Percentiles rank a stretch among this genome's conserved stretches.
These are phyloP conservation scores for Pachyrhynchus sulphureomaculatus DNA, from an alignment of 1,140 invertebrate genomes.

Conservation along the genomic window DNA sequence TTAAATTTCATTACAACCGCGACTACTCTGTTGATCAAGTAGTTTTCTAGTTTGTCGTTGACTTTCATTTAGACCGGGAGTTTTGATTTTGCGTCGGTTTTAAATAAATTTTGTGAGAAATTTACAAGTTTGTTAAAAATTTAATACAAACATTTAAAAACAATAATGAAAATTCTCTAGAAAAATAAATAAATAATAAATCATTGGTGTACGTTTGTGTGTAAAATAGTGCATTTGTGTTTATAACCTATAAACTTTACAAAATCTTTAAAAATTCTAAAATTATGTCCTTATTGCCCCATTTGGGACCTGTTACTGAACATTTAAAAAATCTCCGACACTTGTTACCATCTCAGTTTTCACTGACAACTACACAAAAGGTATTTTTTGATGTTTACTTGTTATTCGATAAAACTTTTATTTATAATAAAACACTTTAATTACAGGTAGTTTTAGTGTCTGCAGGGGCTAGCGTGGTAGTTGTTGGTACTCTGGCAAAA, in stretches of 20 bases:
- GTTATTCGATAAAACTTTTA: neutral
- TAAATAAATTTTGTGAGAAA: constrained; percentile 2
- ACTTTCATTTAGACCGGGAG: constrained; percentile 34
- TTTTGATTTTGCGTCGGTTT: constrained; percentile 37
- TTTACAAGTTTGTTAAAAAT: neutral
- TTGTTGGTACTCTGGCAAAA: constrained; percentile 62
- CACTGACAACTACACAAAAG: constrained; percentile 48
- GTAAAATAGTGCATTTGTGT: neutral
- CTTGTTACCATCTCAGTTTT: constrained; percentile 38
- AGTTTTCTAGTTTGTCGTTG: constrained; percentile 24
- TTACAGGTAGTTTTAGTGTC: constrained; percentile 54
- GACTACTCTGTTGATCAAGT: neutral
- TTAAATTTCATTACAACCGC: too few relatives aligned
- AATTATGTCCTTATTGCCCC: constrained; percentile 46
- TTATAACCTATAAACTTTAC: constrained; percentile 9
- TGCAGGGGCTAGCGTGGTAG: constrained; percentile 57
- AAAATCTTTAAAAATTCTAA: constrained; percentile 13
- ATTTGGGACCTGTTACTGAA: constrained; percentile 42
- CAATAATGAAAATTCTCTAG: neutral
- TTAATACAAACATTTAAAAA: neutral
- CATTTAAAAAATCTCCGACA: constrained; percentile 41
- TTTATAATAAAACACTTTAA: constrained; percentile 2
- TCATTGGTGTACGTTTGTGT: neutral
- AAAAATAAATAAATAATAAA: neutral
- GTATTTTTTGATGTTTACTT: constrained; percentile 26